Conservation (phyloP, 2,888 invertebrate genomes). For the Abrostola triplasia region DNA sequence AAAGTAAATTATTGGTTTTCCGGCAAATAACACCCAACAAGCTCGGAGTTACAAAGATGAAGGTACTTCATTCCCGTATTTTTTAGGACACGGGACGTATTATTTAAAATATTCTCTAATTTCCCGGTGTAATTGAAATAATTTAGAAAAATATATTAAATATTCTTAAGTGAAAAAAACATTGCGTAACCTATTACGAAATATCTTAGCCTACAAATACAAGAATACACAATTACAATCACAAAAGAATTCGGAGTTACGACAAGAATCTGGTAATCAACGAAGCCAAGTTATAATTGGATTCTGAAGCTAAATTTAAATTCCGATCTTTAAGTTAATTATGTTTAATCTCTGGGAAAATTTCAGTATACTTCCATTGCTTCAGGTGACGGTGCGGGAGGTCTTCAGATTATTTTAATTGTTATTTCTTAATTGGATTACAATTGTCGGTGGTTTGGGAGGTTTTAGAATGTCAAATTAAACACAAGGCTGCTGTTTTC, state of each 20-base stretch:
- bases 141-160: not conserved
- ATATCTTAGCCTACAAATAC: slow-evolving; percentile 14
- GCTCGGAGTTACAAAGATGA: no score
- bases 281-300: slow-evolving; percentile 31
- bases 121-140: not conserved
- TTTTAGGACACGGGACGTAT: no score
- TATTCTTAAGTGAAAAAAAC: no score
- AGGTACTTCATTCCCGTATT: no score
- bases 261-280: slow-evolving; percentile 42
- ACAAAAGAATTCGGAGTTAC: slow-evolving; percentile 8
- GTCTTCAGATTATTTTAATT: slow-evolving; percentile 1
- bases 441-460: not conserved
- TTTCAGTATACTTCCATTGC: not conserved
- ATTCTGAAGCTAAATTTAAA: slow-evolving; percentile 24
- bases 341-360: slow-evolving; percentile 26
- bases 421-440: not conserved
- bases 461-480: no score
- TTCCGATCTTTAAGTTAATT: slow-evolving; percentile 30
- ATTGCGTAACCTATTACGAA: slow-evolving; percentile 1
- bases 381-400: not conserved
- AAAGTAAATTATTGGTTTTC: no score
- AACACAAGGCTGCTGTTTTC: no score
- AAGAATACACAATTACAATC: slow-evolving; percentile 19
- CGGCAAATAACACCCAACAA: no score
- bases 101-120: no score